Base-by-base conservation (phyloP, 2,888 invertebrate genomes). In the Epinotia nisella region DNA sequence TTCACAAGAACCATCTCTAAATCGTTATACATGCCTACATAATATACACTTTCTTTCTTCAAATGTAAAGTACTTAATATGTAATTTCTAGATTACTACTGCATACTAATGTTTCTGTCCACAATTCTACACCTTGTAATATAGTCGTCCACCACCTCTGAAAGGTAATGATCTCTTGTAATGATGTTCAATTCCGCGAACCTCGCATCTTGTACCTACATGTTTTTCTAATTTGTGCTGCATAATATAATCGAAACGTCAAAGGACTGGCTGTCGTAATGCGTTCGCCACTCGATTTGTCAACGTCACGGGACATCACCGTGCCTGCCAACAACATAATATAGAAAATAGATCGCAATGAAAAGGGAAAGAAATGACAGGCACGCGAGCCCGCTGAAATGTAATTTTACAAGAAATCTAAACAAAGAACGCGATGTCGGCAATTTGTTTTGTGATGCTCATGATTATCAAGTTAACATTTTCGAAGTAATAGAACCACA, bases 211-310 rank as follows among this genome's bases (percentile, higher is more conserved):
- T n/a, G 15, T 39, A 19, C 61, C 55, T 51, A 69, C 73, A 45
- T 64, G 73, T 69, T 73, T 73, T 73, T 69, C 68, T 73, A 69
- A 73, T 73, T 64, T 29, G 10, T 13, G 58, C 69, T 64, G 69
- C 55, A 61, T 39, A 59, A 76, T 76, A 75, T 76, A 79, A 82
- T 78, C 78, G 78, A 81, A 78, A 79, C 78, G 79, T 78, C 79
- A 82, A 83, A 83, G 78, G 80, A 81, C 79, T 77, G 77, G 79
- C 82, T 82, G 90, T 90, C 91, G 83, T 80, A 81, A 81, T 82
- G 84, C 80, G 82, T 86, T 85, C 82, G 79, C 76, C 79, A 79
- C 82, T 84, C 90, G 86, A 92, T 92, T 90, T 89, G 87, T 92
- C 90, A 91, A 91, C 83, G 91, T 91, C 91, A 83, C 75, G 78